Evolutionary conservation across 2,888 invertebrate genomes (phyloP).

Genomic region (Hirudinaria manillensis): DNA sequence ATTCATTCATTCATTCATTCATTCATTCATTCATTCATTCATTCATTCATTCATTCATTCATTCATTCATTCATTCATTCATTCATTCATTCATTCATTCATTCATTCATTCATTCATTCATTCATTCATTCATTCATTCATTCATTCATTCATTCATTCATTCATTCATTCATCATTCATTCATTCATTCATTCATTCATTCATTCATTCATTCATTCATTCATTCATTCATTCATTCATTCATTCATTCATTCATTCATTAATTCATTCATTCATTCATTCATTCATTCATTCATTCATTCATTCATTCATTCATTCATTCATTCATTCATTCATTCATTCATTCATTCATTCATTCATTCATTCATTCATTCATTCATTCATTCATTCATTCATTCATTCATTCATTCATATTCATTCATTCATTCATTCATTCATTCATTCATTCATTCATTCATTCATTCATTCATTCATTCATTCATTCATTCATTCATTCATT

Average conservation of each 20-base stretch:
- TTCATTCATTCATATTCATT: not conserved
- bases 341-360: not conserved
- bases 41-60: not conserved
- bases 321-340: not conserved
- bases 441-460: not conserved
- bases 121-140: not conserved
- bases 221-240: slow-evolving; percentile 27
- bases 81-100: not conserved
- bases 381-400: not conserved
- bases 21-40: not conserved
- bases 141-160: not conserved
- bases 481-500: not conserved
- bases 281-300: slow-evolving; percentile 29
- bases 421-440: not conserved
- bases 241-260: slow-evolving; percentile 32
- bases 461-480: not conserved
- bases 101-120: not conserved
- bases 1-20: not conserved
- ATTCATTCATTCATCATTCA: slow-evolving; percentile 1
- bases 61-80: not conserved
- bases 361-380: not conserved
- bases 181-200: slow-evolving; percentile 28
- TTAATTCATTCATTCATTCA: slow-evolving; percentile 33
- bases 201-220: slow-evolving; percentile 28
- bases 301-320: not conserved